Evolutionary conservation across 2,113 vertebrate genomes (phyloP), one percentile per base, ranked within the genome.

Genomic region (Lampris incognitus): DNA sequence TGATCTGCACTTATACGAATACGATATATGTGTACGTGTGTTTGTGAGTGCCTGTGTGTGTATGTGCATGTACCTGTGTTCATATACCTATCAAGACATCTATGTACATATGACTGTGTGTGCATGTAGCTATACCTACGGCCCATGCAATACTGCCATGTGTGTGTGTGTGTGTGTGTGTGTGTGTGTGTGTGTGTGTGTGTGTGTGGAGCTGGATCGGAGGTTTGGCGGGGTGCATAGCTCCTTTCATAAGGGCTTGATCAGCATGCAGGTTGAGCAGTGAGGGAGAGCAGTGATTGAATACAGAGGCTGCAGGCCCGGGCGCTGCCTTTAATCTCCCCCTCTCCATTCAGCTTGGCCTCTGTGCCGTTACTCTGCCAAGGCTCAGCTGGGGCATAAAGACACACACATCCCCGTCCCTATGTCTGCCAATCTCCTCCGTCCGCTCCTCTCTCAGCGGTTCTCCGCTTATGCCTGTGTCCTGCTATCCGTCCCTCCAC

Each of bases 361-460:
- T 88, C 89, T 88, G 86, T 86, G 83, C 79, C 85, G 84, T 91
- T 79, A 93, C 92, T 94, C 91, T 72, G 90, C 93, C 87, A 91
- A 92, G 93, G 92, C 95, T 96, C 95, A 96, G 95, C 95, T 96
- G 95, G 93, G 94, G 93, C 91, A 96, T 96, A 96, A 96, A 96
- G 95, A 94, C 92, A 91, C 88, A 88, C 91, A 93, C 91, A 92
- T 82, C 92, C 93, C 72, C 82, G 46, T 83, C 82, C 73, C 83
- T 13, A 7, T 42, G 38, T 73, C 76, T 75, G 77, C 82, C 65
- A 70, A 52, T 49, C 48, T 83, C 85, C 76, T 82, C 72, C 79
- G 76, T 24, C 24, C 24, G 24, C 24, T 24, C 24, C 24, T 24
- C 24, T 24, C 24, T 24, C 24, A 24, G 24, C 24, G 24, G 24